These are phyloP conservation scores for Hydractinia echinata DNA, from an alignment of 30 jellyfish, hydroid and myxozoan species.

Conservation along the genomic window DNA sequence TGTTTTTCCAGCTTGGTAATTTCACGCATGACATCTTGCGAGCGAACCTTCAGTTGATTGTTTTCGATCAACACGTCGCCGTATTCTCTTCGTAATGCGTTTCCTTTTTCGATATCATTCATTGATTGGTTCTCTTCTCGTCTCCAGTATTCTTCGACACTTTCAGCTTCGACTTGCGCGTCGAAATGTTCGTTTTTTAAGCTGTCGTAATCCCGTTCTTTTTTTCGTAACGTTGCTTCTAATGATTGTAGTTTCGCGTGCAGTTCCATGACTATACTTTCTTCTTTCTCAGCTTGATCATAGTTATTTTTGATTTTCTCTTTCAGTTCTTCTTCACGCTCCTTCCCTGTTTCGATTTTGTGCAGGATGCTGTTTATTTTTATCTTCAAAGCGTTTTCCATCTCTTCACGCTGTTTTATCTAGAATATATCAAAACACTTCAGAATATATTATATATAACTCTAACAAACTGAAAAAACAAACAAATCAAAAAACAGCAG, in stretches of 20 bases:
- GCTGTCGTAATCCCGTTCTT: not conserved
- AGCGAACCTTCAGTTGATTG: not conserved
- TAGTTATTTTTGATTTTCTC: not conserved
- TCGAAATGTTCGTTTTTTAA: not conserved
- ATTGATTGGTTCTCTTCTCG: not conserved
- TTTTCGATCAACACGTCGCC: constrained; percentile 15
- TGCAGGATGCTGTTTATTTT: not conserved
- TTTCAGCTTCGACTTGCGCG: constrained; percentile 8
- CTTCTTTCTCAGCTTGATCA: constrained; percentile 3
- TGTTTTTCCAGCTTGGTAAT: not conserved
- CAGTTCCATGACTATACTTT: not conserved
- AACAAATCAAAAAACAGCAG: too few relatives aligned
- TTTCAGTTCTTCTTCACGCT: constrained; percentile 2
- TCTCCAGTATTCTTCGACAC: constrained; percentile 7
- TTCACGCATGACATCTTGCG: not conserved
- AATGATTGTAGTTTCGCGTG: constrained; percentile 8
- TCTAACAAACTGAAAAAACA: too few relatives aligned
- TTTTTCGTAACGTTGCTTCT: constrained; percentile 5
- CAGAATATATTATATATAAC: too few relatives aligned
- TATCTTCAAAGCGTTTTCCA: constrained; percentile 12
- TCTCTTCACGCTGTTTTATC: constrained; percentile 2
- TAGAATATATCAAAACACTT: too few relatives aligned
- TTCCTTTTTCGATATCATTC: not conserved
- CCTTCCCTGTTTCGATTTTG: not conserved
- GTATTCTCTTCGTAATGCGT: not conserved